These are phyloP conservation scores for Urocynchramus pylzowi DNA, from an alignment of 2,113 vertebrate species.

Conservation along the genomic window DNA sequence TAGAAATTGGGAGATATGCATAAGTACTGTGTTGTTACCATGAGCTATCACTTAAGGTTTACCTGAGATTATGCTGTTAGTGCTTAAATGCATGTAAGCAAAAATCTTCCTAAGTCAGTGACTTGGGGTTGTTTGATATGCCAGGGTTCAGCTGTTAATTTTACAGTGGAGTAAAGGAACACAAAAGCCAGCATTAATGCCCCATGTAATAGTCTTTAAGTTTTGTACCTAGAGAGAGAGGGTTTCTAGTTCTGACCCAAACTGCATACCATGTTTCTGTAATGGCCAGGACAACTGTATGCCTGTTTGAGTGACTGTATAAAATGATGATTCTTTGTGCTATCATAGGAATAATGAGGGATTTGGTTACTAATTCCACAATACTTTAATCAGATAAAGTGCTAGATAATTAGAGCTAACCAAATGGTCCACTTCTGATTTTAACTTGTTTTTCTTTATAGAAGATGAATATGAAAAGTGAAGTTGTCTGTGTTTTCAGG, in stretches of 20 bases:
- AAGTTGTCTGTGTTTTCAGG: neutral
- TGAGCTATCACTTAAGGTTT: neutral
- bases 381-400: slow-evolving; percentile 28
- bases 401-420: slow-evolving; percentile 1
- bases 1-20: rapidly evolving
- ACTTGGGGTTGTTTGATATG: neutral
- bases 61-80: neutral
- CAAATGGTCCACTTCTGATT: neutral
- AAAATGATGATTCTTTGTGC: neutral
- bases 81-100: neutral
- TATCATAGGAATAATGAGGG: neutral
- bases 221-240: neutral
- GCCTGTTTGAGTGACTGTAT: neutral
- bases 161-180: neutral
- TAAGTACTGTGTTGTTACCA: neutral
- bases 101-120: neutral
- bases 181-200: neutral
- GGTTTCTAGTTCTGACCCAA: neutral
- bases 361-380: slow-evolving; percentile 22
- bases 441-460: neutral
- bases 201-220: neutral
- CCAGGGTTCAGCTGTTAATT: neutral
- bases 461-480: neutral
- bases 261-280: neutral
- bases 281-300: neutral